phyloP scores from a whole-genome alignment of 2,113 vertebrate genomes.

The Synodontis membranacea region DNA sequence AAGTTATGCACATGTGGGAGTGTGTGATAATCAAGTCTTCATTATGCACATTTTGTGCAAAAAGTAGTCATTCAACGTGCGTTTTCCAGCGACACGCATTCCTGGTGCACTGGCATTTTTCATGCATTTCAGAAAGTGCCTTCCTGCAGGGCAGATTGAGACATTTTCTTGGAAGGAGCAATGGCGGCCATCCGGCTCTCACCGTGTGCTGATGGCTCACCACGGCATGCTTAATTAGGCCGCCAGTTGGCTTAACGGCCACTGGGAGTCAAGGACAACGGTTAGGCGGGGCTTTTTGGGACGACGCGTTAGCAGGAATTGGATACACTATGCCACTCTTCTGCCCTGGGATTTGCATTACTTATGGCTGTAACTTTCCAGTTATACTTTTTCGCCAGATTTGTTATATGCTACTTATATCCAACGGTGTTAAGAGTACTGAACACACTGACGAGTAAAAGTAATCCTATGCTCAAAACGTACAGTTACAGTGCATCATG shows the following conservation, averaged over 20 bases:
- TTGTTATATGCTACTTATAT: neutral
- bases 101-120: constrained; percentile 34
- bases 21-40: constrained; percentile 33
- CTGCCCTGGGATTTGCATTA: constrained; percentile 37
- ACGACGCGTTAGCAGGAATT: constrained; percentile 25
- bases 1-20: constrained; percentile 44
- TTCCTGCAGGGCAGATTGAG: constrained; percentile 51
- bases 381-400: neutral
- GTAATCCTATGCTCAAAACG: neutral
- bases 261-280: constrained; percentile 36
- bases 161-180: constrained; percentile 55
- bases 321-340: constrained; percentile 22
- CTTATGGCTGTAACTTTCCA: neutral
- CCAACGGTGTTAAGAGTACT: neutral
- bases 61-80: constrained; percentile 12
- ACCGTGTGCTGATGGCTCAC: constrained; percentile 48
- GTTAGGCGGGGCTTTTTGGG: constrained; percentile 11
- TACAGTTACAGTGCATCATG: neutral
- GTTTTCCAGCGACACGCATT: constrained; percentile 11
- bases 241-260: constrained; percentile 54
- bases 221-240: constrained; percentile 54
- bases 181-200: constrained; percentile 52
- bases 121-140: constrained; percentile 10
- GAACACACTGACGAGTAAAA: neutral
- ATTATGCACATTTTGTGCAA: constrained; percentile 24